Percentiles rank a stretch among this genome's conserved stretches.
These are phyloP conservation scores for Sparus aurata DNA, from an alignment of 2,797 vertebrate species.

Conservation along the genomic window DNA sequence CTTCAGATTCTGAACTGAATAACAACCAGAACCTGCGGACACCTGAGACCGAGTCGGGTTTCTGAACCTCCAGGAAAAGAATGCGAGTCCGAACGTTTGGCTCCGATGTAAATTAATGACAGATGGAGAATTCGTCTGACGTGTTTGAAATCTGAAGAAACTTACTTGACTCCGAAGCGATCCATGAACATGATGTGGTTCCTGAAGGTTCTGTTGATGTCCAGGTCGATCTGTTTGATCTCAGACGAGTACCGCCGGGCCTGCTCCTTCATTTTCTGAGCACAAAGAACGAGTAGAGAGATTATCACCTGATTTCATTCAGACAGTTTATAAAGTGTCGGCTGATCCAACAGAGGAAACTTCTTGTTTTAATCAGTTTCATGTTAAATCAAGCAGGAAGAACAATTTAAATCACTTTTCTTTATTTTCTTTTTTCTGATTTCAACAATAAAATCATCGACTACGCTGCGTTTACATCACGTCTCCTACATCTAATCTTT, in stretches of 20 bases:
- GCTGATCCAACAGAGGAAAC: too few relatives aligned
- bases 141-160: background rate
- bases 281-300: rapidly evolving
- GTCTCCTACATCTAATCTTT: background rate
- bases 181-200: conserved; percentile 97
- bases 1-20: background rate
- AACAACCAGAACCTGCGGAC: conserved; percentile 1
- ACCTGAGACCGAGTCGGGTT: background rate
- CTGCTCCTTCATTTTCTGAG: conserved; percentile 91
- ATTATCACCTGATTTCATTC: background rate
- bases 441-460: too few relatives aligned
- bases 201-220: conserved; percentile 93
- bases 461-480: background rate
- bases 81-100: background rate
- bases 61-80: too few relatives aligned
- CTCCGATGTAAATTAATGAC: background rate
- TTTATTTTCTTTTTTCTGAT: too few relatives aligned
- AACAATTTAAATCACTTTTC: too few relatives aligned
- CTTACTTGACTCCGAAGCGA: conserved; percentile 94
- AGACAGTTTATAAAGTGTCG: too few relatives aligned
- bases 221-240: conserved; percentile 95
- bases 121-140: background rate
- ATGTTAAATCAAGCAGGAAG: too few relatives aligned
- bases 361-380: too few relatives aligned
- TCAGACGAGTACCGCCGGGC: conserved; percentile 88